A percentile compares a stretch with the other conserved stretches of the same genome.
phyloP scores from a whole-genome alignment of 1,140 invertebrate genomes.

The Chionoecetes opilio region DNA sequence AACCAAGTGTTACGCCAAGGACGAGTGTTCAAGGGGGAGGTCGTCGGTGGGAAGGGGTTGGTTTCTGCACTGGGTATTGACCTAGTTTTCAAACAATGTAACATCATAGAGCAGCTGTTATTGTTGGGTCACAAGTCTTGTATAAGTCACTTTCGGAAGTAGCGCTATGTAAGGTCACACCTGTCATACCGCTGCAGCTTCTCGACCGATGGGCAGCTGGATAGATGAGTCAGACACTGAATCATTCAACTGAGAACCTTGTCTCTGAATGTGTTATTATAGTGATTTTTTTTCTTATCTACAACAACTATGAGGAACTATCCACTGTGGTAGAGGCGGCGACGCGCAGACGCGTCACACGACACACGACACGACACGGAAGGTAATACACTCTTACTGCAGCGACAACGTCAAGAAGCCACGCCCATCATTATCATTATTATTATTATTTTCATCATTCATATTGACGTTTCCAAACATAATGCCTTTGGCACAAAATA shows the following conservation, averaged over 20 bases:
- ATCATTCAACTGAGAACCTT: neutral
- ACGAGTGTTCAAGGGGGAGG: conserved; percentile 11
- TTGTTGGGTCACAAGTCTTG: conserved; percentile 32
- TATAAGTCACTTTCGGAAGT: neutral
- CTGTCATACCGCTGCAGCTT: neutral
- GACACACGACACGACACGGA: conserved; percentile 62
- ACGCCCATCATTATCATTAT: neutral
- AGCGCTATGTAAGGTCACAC: neutral
- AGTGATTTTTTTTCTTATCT: neutral
- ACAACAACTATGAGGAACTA: conserved; percentile 77
- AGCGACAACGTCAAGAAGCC: neutral
- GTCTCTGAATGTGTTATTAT: neutral
- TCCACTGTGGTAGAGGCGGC: conserved; percentile 68
- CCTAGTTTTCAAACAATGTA: conserved; percentile 74
- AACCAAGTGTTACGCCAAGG: conserved; percentile 12
- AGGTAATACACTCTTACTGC: conserved; percentile 47
- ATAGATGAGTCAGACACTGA: neutral
- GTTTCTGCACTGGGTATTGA: conserved; percentile 72
- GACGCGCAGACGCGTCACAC: neutral
- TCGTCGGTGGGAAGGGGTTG: conserved; percentile 57
- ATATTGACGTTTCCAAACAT: conserved; percentile 37
- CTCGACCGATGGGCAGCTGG: neutral
- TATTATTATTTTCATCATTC: neutral
- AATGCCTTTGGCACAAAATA: conserved; percentile 76
- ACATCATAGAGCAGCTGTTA: neutral